A percentile compares a stretch with the other conserved stretches of the same genome.
These are phyloP conservation scores for Sycon ciliatum DNA, from an alignment of 37 sponge, comb jelly and placozoan species.

Conservation along the genomic window DNA sequence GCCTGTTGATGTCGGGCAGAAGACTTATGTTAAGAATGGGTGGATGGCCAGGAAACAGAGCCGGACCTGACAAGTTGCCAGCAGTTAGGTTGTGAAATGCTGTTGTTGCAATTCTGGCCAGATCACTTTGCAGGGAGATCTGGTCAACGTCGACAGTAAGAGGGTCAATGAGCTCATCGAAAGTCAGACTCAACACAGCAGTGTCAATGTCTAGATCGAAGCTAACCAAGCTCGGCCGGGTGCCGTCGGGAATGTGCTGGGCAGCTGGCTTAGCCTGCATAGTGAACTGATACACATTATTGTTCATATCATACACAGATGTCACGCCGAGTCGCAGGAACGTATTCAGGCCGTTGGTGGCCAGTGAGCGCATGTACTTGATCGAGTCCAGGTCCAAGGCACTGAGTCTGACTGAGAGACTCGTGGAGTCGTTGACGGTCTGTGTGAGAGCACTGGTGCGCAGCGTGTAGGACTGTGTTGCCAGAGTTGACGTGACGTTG, in stretches of 20 bases:
- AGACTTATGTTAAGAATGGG: conserved; percentile 49
- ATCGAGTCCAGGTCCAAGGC: conserved; percentile 54
- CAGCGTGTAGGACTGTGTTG: conserved; percentile 33
- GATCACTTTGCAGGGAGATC: conserved; percentile 34
- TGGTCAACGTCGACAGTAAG: conserved; percentile 44
- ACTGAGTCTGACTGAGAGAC: conserved; percentile 41
- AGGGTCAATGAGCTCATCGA: conserved; percentile 57
- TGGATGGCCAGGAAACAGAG: conserved; percentile 56
- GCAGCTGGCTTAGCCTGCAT: conserved; percentile 11
- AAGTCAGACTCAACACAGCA: conserved; percentile 48
- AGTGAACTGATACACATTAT: conserved; percentile 25
- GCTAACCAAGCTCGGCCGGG: conserved; percentile 22
- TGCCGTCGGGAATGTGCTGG: conserved; percentile 31
- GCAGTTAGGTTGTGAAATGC: conserved; percentile 28
- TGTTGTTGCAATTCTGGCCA: not conserved
- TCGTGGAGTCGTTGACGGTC: conserved; percentile 60
- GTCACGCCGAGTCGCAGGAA: too few species aligned
- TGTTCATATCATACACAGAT: conserved; percentile 65
- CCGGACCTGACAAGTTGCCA: conserved; percentile 46
- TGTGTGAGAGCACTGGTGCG: conserved; percentile 37
- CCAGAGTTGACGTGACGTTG: not conserved
- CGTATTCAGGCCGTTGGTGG: conserved; percentile 39
- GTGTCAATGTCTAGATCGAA: conserved; percentile 55
- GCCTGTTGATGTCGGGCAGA: conserved; percentile 38
- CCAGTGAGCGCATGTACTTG: conserved; percentile 49